These are phyloP conservation scores for Gasterosteus nipponicus DNA, from an alignment of 2,113 vertebrate species.

Conservation along the genomic window DNA sequence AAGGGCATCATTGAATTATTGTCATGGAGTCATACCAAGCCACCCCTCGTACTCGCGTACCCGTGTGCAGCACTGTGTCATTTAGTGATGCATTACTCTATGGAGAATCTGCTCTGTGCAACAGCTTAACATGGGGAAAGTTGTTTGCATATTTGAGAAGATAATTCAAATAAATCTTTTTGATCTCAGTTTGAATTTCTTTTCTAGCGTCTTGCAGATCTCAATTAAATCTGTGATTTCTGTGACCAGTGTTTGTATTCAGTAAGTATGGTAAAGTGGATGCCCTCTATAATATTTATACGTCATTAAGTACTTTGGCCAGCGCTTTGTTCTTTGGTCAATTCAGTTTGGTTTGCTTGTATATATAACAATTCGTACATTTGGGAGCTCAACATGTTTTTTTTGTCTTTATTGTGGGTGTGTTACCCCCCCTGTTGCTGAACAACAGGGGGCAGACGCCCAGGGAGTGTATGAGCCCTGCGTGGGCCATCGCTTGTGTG, in stretches of 20 bases:
- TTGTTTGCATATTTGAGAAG: neutral
- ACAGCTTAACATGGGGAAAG: neutral
- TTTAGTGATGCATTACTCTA: conserved; percentile 6
- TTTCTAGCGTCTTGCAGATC: neutral
- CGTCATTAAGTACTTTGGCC: neutral
- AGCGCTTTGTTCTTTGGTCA: neutral
- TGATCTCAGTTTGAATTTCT: neutral
- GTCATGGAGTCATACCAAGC: neutral
- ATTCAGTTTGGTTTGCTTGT: neutral
- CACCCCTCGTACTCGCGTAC: neutral
- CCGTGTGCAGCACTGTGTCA: neutral
- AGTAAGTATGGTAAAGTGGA: neutral
- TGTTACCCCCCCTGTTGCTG: neutral
- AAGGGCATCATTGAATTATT: neutral
- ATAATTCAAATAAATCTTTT: neutral
- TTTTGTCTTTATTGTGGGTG: neutral
- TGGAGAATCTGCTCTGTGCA: neutral
- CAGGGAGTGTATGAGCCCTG: conserved; percentile 14
- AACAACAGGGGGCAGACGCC: conserved; percentile 4
- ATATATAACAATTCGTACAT: neutral
- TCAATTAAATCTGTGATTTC: neutral
- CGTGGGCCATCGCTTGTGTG: neutral
- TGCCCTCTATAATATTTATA: neutral
- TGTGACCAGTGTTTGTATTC: neutral
- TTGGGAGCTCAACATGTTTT: neutral